Conservation (phyloP, 1,140 invertebrate genomes). For the Pogonus chalceus region DNA sequence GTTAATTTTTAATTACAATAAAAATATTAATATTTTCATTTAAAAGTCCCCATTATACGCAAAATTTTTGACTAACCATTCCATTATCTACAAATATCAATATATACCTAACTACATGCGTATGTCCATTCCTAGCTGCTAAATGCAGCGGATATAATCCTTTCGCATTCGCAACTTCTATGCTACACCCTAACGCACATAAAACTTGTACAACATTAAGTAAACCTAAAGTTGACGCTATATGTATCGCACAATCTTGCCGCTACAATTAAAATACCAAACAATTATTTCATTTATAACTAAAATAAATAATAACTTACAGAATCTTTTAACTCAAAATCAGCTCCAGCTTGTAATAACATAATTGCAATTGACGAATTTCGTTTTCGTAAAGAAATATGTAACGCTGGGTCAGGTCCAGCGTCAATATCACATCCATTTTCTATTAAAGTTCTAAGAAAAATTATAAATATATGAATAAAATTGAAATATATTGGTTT, state of each 20-base stretch:
- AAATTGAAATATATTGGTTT: background rate
- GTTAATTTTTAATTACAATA: too few species aligned
- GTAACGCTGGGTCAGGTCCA: slow-evolving; percentile 46
- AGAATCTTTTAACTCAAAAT: slow-evolving; percentile 57
- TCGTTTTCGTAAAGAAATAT: slow-evolving; percentile 49
- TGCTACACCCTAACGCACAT: slow-evolving; percentile 62
- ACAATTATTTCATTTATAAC: background rate
- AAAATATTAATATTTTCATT: background rate
- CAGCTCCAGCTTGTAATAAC: slow-evolving; percentile 58
- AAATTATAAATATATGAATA: background rate
- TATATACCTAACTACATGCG: slow-evolving; percentile 54
- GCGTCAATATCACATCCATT: slow-evolving; percentile 48
- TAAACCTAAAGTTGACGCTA: slow-evolving; percentile 58
- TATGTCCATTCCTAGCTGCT: slow-evolving; percentile 62
- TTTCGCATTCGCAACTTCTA: slow-evolving; percentile 57
- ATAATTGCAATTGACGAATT: slow-evolving; percentile 49
- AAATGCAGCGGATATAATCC: slow-evolving; percentile 65
- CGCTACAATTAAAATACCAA: slow-evolving; percentile 46
- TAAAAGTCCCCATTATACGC: background rate
- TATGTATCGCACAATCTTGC: slow-evolving; percentile 66
- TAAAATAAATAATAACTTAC: slow-evolving; percentile 33
- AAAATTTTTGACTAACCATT: background rate
- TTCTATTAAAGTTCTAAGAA: slow-evolving; percentile 44
- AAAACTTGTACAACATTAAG: slow-evolving; percentile 59
- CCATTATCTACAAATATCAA: too few species aligned